These are phyloP conservation scores for Cerceris rybyensis DNA, from an alignment of 2,888 invertebrate genomes.

Conservation along the genomic window DNA sequence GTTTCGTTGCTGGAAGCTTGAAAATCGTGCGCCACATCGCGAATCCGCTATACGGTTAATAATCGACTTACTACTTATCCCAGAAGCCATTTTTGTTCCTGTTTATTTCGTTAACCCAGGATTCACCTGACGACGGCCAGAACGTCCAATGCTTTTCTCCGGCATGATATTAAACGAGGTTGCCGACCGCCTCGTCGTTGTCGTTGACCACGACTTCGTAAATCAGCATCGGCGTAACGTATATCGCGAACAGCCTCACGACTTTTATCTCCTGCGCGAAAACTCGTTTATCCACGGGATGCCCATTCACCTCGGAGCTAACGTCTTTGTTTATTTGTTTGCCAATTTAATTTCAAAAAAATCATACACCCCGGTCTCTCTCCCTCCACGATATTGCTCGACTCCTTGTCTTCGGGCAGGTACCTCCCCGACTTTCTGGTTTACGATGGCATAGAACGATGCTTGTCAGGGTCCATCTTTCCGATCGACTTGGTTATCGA, in stretches of 20 bases:
- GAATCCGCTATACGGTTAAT: background rate
- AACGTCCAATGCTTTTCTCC: slow-evolving; percentile 13
- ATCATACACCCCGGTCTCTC: slow-evolving; percentile 15
- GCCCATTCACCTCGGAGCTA: slow-evolving; percentile 53
- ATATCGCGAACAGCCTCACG: slow-evolving; percentile 44
- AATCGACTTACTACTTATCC: background rate
- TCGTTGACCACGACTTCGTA: slow-evolving; percentile 54
- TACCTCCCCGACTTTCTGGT: slow-evolving; percentile 38
- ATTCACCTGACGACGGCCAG: slow-evolving; percentile 8
- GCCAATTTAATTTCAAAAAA: slow-evolving; percentile 66
- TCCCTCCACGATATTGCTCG: background rate
- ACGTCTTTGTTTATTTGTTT: slow-evolving; percentile 55
- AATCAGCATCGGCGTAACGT: slow-evolving; percentile 49
- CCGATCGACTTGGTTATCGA: slow-evolving; percentile 4
- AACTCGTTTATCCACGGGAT: slow-evolving; percentile 66
- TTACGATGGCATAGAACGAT: slow-evolving; percentile 61
- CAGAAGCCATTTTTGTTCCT: background rate
- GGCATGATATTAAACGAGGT: slow-evolving; percentile 32
- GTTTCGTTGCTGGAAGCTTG: background rate
- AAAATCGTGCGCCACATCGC: background rate
- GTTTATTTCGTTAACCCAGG: slow-evolving; percentile 12
- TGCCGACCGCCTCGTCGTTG: slow-evolving; percentile 2
- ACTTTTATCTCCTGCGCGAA: slow-evolving; percentile 53
- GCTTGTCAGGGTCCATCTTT: slow-evolving; percentile 19
- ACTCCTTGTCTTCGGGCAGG: background rate